phyloP scores from a whole-genome alignment of 2,797 vertebrate genomes.

The Brotula barbata region DNA sequence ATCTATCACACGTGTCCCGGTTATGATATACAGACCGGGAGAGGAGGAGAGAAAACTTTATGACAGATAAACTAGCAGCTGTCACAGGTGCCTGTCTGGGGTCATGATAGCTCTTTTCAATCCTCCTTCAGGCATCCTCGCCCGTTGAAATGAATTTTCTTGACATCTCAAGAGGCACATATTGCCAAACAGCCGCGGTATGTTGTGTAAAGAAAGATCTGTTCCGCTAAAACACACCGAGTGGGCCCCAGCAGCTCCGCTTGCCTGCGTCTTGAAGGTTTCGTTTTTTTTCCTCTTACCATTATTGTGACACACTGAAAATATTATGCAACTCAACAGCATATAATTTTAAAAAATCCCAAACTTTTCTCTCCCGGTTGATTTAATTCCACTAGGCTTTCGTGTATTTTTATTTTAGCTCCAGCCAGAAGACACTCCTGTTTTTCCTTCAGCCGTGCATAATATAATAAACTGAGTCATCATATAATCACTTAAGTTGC shows the following conservation, averaged over 20 bases:
- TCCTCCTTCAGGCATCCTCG: conserved; percentile 37
- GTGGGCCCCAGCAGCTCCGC: conserved; percentile 39
- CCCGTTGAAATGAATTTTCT: conserved; percentile 56
- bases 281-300: too few species aligned
- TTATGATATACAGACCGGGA: conserved; percentile 27
- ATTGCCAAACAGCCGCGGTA: conserved; percentile 44
- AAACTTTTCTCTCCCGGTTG: conserved; percentile 16
- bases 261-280: too few species aligned
- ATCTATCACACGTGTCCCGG: conserved; percentile 22
- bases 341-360: conserved; percentile 23
- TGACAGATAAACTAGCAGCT: conserved; percentile 59
- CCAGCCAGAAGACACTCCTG: conserved; percentile 22
- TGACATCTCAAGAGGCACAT: conserved; percentile 52
- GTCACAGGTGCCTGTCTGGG: conserved; percentile 28
- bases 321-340: conserved; percentile 30
- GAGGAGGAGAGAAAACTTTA: conserved; percentile 50
- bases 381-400: conserved; percentile 30
- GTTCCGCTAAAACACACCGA: conserved; percentile 30
- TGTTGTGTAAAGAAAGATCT: conserved; percentile 33
- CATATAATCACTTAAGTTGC: conserved; percentile 10
- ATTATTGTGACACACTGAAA: conserved; percentile 45
- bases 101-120: conserved; percentile 65
- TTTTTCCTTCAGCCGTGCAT: conserved; percentile 39
- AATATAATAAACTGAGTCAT: conserved; percentile 35
- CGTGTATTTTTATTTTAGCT: conserved; percentile 15